Percentiles rank a stretch among this genome's conserved stretches.
Conservation (phyloP, 2,797 vertebrate genomes). For the Vireo griseus region DNA sequence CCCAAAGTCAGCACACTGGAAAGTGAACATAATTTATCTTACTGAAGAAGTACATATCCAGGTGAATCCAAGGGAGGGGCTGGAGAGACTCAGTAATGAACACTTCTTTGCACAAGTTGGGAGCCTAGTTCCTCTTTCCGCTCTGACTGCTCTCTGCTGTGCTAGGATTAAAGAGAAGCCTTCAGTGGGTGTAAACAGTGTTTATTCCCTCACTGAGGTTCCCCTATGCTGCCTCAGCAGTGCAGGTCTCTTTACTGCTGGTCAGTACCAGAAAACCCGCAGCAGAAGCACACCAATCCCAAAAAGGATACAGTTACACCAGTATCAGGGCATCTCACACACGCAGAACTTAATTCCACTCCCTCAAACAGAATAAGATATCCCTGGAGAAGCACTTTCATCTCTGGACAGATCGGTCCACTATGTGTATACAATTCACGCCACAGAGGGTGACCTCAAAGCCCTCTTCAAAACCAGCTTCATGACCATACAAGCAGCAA, state of each 20-base stretch:
- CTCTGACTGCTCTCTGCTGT: neutral
- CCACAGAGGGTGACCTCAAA: constrained; percentile 38
- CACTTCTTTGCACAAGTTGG: neutral
- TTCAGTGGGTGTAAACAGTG: neutral
- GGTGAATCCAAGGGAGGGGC: constrained; percentile 1
- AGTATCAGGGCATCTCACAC: neutral
- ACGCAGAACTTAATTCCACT: neutral
- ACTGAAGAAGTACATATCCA: neutral
- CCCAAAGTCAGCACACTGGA: constrained; percentile 5
- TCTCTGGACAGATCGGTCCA: constrained; percentile 16
- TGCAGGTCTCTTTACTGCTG: neutral
- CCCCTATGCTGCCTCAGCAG: neutral
- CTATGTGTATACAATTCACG: neutral
- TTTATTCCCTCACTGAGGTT: neutral
- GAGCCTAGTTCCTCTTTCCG: neutral
- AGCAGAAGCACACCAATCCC: neutral
- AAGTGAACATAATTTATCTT: constrained; percentile 17
- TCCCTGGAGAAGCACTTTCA: constrained; percentile 17
- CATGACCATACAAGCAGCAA: constrained; percentile 24
- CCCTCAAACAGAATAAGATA: neutral
- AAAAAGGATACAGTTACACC: neutral
- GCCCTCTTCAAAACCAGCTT: constrained; percentile 32
- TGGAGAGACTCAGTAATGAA: neutral
- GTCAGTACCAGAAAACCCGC: neutral
- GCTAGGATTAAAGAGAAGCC: neutral